Evolutionary conservation across 2,113 vertebrate genomes (phyloP).

Genomic region (Maylandia zebra): DNA sequence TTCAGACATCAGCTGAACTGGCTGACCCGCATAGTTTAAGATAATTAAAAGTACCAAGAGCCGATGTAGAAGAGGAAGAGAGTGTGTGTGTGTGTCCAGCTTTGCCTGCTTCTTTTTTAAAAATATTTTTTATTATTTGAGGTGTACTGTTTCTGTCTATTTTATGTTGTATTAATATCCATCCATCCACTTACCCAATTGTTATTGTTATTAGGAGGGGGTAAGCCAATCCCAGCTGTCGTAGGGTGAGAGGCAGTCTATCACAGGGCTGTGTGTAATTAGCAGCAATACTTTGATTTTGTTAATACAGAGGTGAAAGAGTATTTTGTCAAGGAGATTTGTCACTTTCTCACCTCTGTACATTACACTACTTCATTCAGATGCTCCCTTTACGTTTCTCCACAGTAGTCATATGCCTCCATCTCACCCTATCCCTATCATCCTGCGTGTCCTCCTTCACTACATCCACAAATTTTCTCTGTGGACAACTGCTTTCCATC

Average conservation of each 20-base stretch:
- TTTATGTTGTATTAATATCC: background rate
- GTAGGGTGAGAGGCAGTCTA: background rate
- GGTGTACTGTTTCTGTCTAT: background rate
- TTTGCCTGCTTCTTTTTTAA: background rate
- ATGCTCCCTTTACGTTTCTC: background rate
- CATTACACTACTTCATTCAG: background rate
- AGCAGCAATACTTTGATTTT: background rate
- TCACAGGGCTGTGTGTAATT: background rate
- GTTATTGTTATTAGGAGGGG: background rate
- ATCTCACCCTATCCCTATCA: background rate
- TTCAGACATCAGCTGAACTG: background rate
- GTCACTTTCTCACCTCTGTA: background rate
- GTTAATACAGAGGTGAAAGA: background rate
- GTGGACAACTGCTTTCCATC: background rate
- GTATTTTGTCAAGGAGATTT: background rate
- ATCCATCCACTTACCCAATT: background rate
- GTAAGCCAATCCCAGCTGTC: background rate
- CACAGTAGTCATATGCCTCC: background rate
- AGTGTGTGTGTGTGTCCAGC: background rate
- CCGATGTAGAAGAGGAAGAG: background rate
- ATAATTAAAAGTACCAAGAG: background rate
- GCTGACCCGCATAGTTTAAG: background rate
- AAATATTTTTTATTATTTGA: background rate
- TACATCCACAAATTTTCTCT: background rate
- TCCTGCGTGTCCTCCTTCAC: background rate